These are phyloP conservation scores for Ranitomeya imitator DNA, from an alignment of 2,113 vertebrate species.

Conservation along the genomic window DNA sequence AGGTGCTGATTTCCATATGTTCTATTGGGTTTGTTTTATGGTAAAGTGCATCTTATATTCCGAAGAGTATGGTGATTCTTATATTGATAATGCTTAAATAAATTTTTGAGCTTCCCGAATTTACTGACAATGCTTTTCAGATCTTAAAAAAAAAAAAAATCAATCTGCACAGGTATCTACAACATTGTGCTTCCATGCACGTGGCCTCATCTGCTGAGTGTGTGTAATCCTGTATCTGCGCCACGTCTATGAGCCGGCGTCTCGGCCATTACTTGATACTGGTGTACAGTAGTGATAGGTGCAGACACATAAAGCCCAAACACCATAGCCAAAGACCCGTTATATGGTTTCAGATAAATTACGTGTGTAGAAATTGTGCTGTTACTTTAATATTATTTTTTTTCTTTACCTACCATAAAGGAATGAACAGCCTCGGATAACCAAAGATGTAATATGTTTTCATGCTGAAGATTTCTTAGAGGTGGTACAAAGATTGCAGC, in stretches of 20 bases:
- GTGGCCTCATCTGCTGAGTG: not conserved
- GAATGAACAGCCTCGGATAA: slow-evolving; percentile 90
- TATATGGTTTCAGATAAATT: not conserved
- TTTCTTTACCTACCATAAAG: slow-evolving; percentile 65
- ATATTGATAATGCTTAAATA: no score
- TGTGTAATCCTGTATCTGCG: not conserved
- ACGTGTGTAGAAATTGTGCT: not conserved
- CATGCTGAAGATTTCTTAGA: slow-evolving; percentile 93
- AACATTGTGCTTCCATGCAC: not conserved
- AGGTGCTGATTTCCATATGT: no score
- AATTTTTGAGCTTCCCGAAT: no score
- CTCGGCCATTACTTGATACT: not conserved
- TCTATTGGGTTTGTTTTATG: no score
- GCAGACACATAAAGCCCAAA: not conserved
- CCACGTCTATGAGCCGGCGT: not conserved
- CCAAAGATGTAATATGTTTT: slow-evolving; percentile 99
- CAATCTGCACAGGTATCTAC: no score
- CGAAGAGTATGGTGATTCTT: no score
- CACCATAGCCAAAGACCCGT: not conserved
- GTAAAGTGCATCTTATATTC: no score
- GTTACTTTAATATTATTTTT: not conserved
- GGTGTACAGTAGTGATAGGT: not conserved
- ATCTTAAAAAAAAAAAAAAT: no score
- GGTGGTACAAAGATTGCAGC: slow-evolving; percentile 91
- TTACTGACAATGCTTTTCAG: no score